Conservation (phyloP, 2,797 vertebrate species). For the Harpagifer antarcticus region DNA sequence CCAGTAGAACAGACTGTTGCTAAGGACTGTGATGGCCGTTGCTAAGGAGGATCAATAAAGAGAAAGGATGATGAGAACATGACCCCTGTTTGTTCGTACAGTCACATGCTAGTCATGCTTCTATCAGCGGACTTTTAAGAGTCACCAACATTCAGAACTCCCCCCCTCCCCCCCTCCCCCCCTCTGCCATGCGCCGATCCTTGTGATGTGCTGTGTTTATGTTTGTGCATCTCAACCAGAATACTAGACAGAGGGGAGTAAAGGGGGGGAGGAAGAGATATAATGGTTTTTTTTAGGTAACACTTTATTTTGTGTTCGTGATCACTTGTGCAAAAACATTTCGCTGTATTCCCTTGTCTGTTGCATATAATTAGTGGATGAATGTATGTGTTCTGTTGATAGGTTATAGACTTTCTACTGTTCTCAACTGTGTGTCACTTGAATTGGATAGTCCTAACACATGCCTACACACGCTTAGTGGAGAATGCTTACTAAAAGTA, state of each 20-base stretch:
- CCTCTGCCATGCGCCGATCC: constrained; percentile 58
- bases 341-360: too few relatives aligned
- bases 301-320: not conserved
- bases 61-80: not conserved
- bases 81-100: not conserved
- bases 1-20: too few relatives aligned
- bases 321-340: too few relatives aligned
- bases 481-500: too few relatives aligned
- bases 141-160: constrained; percentile 13
- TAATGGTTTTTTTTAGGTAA: constrained; percentile 11
- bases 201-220: constrained; percentile 64
- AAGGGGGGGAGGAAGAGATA: constrained; percentile 14
- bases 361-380: too few relatives aligned
- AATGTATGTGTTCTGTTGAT: too few relatives aligned
- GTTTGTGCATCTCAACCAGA: constrained; percentile 61
- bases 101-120: constrained; percentile 51
- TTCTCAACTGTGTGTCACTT: too few relatives aligned
- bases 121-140: constrained; percentile 5
- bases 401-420: too few relatives aligned
- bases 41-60: too few relatives aligned
- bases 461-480: too few relatives aligned
- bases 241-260: constrained; percentile 21
- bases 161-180: constrained; percentile 18
- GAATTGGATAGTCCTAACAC: too few relatives aligned
- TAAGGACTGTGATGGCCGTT: too few relatives aligned